A percentile compares a stretch with the other conserved stretches of the same genome.
phyloP scores from a whole-genome alignment of 2,888 invertebrate genomes.

The Seladonia tumulorum region DNA sequence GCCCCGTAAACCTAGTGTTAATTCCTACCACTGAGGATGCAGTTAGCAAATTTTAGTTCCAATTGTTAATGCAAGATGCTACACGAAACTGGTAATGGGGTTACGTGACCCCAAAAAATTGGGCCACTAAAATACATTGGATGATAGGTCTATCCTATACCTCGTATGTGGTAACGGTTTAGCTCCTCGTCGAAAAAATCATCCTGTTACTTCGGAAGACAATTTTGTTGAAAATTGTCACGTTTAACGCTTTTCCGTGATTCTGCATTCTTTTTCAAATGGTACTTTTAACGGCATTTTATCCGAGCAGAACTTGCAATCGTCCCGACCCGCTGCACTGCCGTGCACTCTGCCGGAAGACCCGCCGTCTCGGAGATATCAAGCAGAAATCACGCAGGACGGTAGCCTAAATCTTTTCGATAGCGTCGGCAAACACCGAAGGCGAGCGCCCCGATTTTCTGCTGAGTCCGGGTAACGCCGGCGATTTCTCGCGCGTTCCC shows the following conservation, averaged over 20 bases:
- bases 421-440: constrained; percentile 1
- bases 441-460: neutral
- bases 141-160: too few relatives aligned
- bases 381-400: neutral
- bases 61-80: too few relatives aligned
- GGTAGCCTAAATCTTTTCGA: neutral
- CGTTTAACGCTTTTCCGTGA: too few relatives aligned
- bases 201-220: neutral
- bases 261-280: too few relatives aligned
- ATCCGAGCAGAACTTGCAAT: neutral
- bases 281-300: too few relatives aligned
- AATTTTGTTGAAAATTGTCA: neutral
- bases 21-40: too few relatives aligned
- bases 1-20: too few relatives aligned
- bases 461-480: neutral
- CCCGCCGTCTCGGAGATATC: neutral
- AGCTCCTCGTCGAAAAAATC: neutral
- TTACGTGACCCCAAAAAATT: too few relatives aligned
- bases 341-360: neutral
- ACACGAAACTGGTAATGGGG: too few relatives aligned
- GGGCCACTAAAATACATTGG: too few relatives aligned
- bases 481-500: neutral
- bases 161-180: too few relatives aligned
- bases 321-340: neutral
- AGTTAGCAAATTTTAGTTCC: too few relatives aligned